Evolutionary conservation across 2,797 vertebrate genomes (phyloP), one percentile per base, ranked within the genome.

Genomic region (Platalea minor): DNA sequence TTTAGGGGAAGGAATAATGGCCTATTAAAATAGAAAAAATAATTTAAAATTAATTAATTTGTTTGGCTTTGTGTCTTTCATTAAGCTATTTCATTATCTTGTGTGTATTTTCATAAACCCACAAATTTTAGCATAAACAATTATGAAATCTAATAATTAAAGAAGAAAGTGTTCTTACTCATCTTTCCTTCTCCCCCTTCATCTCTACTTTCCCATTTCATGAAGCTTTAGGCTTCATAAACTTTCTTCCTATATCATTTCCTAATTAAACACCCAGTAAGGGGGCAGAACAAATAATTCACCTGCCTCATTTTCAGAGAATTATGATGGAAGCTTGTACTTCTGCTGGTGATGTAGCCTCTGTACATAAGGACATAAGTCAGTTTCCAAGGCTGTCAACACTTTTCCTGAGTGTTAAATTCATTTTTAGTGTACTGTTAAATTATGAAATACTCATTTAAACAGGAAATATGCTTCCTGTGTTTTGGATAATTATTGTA

Each of bases 381-480:
- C 70, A 65, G 29, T 92, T 96, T 92, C 85, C 70, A 92, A 87
- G 48, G 48, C 81, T 95, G 89, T 94, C 87, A 96, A 91, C 91
- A 91, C 78, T 84, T 95, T 88, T 50, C 35, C 35, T 60, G 53
- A 80, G 56, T 83, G 86, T 50, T 87, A 95, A 87, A 92, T 85
- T 92, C 14, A 74, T 89, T 92, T 89, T 95, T 85, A 91, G 76
- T 50, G 7, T 85, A 82, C 75, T 76, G 67, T 59, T 94, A 85
- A 76, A 95, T 96, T 89, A 92, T 77, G 63, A 89, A 95, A 94
- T 85, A 83, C 26, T 59, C 6, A 79, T 95, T 93, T 93, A 24
- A 92, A 93, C 84, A 92, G 35, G 67, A 91, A 96, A 93, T 77
- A 79, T 68, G n/a, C n/a, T 64, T 74, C 69, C 64, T 35, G 28